These are phyloP conservation scores for Pionites leucogaster DNA, from an alignment of 2,113 vertebrate species.

Conservation along the genomic window DNA sequence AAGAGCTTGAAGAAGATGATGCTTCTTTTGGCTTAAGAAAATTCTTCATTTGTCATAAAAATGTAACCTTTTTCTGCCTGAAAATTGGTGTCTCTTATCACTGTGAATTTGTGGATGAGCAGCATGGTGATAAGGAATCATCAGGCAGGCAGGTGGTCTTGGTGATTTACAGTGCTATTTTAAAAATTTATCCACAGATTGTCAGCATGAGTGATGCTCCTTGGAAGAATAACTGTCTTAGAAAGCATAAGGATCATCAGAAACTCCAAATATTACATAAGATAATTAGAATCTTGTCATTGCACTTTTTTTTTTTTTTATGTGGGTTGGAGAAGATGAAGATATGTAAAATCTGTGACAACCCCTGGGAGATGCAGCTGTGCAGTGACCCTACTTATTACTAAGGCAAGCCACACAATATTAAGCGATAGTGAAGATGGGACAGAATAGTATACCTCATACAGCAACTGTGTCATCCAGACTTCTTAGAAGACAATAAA, in stretches of 20 bases:
- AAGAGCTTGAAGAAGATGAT: not conserved
- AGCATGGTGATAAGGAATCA: not conserved
- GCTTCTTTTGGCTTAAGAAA: not conserved
- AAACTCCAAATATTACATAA: not conserved
- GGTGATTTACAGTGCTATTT: not conserved
- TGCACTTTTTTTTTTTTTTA: not conserved
- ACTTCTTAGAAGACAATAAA: not conserved
- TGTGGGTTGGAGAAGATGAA: not conserved
- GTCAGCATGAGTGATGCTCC: not conserved
- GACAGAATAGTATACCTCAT: not conserved
- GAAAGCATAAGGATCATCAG: not conserved
- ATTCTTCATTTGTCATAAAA: not conserved
- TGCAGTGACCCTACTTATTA: not conserved
- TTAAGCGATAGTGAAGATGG: not conserved
- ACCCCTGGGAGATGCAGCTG: not conserved
- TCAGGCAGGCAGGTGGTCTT: not conserved
- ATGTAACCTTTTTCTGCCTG: not conserved
- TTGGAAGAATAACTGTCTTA: not conserved
- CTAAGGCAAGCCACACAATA: not conserved
- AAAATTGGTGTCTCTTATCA: not conserved
- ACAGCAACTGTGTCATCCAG: not conserved
- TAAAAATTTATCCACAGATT: not conserved
- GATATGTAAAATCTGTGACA: not conserved
- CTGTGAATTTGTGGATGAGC: not conserved
- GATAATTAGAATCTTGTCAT: not conserved